A percentile compares a stretch with the other conserved stretches of the same genome.
These are phyloP conservation scores for Aptenodytes forsteri DNA, from an alignment of 2,113 vertebrate species.

Conservation along the genomic window DNA sequence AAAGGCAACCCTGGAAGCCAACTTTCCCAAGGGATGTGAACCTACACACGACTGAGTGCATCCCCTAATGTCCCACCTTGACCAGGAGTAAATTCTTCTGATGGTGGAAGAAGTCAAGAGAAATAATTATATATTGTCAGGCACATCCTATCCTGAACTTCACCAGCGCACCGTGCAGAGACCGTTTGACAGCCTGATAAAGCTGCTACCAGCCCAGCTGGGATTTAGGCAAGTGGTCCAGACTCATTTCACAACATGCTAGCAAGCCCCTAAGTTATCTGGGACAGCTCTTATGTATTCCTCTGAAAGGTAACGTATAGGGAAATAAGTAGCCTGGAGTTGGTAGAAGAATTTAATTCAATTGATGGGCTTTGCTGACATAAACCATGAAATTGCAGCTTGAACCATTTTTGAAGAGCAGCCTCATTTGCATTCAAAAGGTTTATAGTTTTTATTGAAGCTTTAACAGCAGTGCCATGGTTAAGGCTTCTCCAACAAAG, in stretches of 20 bases:
- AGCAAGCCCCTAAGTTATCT: not conserved
- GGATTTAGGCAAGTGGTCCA: not conserved
- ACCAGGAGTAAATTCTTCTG: not conserved
- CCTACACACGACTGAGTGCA: fast-evolving
- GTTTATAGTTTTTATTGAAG: not conserved
- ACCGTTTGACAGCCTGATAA: not conserved
- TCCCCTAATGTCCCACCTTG: not conserved
- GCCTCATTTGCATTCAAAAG: not conserved
- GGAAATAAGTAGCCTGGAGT: not conserved
- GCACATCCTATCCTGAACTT: not conserved
- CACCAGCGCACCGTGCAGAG: not conserved
- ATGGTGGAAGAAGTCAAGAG: not conserved
- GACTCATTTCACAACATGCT: not conserved
- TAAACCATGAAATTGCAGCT: constrained; percentile 28
- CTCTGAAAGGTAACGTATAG: not conserved
- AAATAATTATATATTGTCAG: not conserved
- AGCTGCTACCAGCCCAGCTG: not conserved
- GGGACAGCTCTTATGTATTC: not conserved
- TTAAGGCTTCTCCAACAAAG: not conserved
- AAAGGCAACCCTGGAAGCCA: not conserved
- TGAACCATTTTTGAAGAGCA: constrained; percentile 29
- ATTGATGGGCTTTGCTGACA: constrained; percentile 11
- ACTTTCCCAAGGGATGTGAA: not conserved
- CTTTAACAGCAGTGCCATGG: not conserved
- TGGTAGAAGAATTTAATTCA: not conserved